Conservation (phyloP, 23 tunicate species). For the Styela plicata region DNA sequence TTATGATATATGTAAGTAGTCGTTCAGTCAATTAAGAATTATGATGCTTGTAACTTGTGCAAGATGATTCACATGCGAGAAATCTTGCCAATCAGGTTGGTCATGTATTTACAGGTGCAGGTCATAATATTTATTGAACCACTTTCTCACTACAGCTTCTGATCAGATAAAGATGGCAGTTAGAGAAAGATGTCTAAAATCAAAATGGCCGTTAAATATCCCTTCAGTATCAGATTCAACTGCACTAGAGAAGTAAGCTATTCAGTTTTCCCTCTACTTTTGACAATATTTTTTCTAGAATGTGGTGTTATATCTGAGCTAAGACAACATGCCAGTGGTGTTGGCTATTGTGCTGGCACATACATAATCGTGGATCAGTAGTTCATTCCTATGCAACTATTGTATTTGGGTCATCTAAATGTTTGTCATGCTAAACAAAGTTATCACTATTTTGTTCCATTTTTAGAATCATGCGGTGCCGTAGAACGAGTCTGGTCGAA, state of each 20-base stretch:
- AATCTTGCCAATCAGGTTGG: neutral
- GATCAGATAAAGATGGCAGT: neutral
- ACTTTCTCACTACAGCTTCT: neutral
- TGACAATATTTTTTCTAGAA: neutral
- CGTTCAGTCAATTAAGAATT: too few species aligned
- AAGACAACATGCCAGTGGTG: too few species aligned
- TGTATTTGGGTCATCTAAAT: neutral
- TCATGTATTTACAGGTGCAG: neutral
- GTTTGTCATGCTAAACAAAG: too few species aligned
- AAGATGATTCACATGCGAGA: too few species aligned
- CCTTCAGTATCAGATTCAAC: constrained; percentile 23
- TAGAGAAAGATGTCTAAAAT: neutral
- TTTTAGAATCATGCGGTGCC: neutral
- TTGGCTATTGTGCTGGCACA: too few species aligned
- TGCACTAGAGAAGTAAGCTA: neutral
- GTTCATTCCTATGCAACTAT: neutral
- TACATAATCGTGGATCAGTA: too few species aligned
- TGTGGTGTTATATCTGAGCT: too few species aligned
- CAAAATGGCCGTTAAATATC: constrained; percentile 60
- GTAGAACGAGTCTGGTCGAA: neutral
- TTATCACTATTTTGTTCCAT: too few species aligned
- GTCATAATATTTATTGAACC: neutral
- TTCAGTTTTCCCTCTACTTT: neutral
- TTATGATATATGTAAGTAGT: too few species aligned
- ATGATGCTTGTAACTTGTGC: too few species aligned